Evolutionary conservation across 37 sponge, comb jelly and placozoan genomes (phyloP), one percentile per base, ranked within the genome.

Genomic region (Ephydatia muelleri): DNA sequence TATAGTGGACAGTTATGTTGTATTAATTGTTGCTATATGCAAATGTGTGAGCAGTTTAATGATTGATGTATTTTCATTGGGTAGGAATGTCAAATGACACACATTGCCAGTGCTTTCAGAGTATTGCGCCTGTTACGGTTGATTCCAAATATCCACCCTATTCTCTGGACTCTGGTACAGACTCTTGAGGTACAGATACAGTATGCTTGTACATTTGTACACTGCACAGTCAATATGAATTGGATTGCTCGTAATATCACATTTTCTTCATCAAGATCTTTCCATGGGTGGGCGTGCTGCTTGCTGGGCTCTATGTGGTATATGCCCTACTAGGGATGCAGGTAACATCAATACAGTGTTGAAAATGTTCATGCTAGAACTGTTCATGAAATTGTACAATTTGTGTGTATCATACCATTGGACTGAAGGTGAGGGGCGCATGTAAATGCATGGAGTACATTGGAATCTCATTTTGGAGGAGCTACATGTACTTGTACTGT

Each of bases 251-350:
- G n/a, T n/a, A n/a, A n/a, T n/a, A n/a, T n/a, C n/a, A n/a, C n/a
- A n/a, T n/a, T n/a, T n/a, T n/a, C n/a, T n/a, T n/a, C 26, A 39
- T 89, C 30, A 77, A 95, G 92, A 84, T 84, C 9, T 89, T 95
- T 71, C 95, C 95, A 2, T 91, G 86, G 81, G 95, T 92, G 38
- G 93, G 86, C 36, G 69, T 91, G 28, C 81, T 95, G n/a, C 74
- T 91, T n/a, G 34, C 88, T 35, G 22, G 85, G 43, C 66, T 88
- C 3, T 43, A 89, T 67, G 92, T 86, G 74, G 79, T 85, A 38
- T 95, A 86, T 79, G 76, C 95, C 27, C 82, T 95, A 26, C 77
- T 89, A 33, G 95, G 95, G n/a, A 95, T 95, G 92, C 92, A 95
- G 67, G 93, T 90, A 74, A 35, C 43, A 43, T 43, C n/a, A n/a